A percentile compares a stretch with the other conserved stretches of the same genome.
Evolutionary conservation across 2,888 invertebrate genomes (phyloP).

Genomic region (Athalia circularis): DNA sequence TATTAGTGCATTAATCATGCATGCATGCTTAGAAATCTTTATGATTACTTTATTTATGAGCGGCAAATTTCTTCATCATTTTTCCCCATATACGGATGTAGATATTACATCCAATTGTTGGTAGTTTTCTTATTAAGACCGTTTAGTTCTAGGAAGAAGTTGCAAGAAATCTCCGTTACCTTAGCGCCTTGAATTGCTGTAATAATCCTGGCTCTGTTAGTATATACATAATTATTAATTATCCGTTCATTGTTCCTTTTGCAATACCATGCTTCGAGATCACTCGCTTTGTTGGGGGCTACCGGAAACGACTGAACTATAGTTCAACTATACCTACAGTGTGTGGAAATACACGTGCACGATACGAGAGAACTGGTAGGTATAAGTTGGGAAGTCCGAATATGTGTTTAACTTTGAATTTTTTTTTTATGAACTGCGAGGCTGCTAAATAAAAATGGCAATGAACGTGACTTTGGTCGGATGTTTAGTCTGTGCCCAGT

Average conservation of each 20-base stretch:
- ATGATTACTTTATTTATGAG: too few species aligned
- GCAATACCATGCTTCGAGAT: slow-evolving; percentile 4
- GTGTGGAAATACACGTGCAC: background rate
- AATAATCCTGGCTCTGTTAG: background rate
- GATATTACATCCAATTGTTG: too few species aligned
- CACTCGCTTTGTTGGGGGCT: background rate
- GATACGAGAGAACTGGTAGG: background rate
- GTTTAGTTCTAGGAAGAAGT: background rate
- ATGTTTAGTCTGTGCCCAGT: slow-evolving; percentile 17
- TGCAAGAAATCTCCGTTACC: slow-evolving; percentile 11
- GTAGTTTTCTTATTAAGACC: background rate
- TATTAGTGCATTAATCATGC: too few species aligned
- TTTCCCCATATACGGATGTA: too few species aligned
- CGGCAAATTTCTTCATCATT: too few species aligned
- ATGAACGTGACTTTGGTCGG: slow-evolving; percentile 22
- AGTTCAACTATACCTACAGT: too few species aligned
- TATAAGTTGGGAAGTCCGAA: slow-evolving; percentile 7
- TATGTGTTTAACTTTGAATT: background rate
- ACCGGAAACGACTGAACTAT: slow-evolving; percentile 31
- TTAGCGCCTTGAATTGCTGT: background rate
- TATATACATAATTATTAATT: slow-evolving; percentile 26
- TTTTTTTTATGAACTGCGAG: background rate
- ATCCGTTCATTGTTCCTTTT: slow-evolving; percentile 4
- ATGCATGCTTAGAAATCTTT: too few species aligned
- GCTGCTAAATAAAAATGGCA: slow-evolving; percentile 19